Conservation (phyloP, 2,888 invertebrate species). For the Helobdella robusta region DNA sequence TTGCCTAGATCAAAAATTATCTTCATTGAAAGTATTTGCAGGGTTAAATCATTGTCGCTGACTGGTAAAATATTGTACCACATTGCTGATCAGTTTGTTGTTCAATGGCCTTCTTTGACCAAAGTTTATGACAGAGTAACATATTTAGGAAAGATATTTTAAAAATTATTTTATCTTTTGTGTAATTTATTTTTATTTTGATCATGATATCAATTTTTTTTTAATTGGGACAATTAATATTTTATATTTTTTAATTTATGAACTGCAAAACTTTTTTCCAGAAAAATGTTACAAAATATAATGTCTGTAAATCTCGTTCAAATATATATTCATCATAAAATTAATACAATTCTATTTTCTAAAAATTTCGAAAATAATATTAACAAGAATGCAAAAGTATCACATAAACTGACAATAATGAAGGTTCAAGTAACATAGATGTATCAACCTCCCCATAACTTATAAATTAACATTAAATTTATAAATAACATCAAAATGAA, state of each 20-base stretch:
- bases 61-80: constrained; percentile 76
- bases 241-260: not conserved
- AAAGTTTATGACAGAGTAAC: constrained; percentile 60
- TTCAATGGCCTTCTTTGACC: constrained; percentile 79
- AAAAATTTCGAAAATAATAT: too few species aligned
- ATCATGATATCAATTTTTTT: not conserved
- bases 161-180: constrained; percentile 10
- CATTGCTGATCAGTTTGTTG: constrained; percentile 70
- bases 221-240: not conserved
- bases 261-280: not conserved
- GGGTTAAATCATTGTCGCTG: constrained; percentile 78
- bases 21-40: constrained; percentile 87
- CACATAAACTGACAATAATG: too few species aligned
- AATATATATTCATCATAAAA: too few species aligned
- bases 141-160: constrained; percentile 62
- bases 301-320: too few species aligned
- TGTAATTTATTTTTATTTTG: not conserved
- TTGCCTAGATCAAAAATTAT: constrained; percentile 60
- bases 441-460: too few species aligned
- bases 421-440: too few species aligned
- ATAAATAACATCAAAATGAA: too few species aligned
- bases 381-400: too few species aligned
- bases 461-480: too few species aligned
- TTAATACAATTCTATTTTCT: too few species aligned
- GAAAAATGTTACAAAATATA: constrained; percentile 16